Evolutionary conservation across 2,888 invertebrate species (phyloP).

Genomic region (Callosobruchus maculatus): DNA sequence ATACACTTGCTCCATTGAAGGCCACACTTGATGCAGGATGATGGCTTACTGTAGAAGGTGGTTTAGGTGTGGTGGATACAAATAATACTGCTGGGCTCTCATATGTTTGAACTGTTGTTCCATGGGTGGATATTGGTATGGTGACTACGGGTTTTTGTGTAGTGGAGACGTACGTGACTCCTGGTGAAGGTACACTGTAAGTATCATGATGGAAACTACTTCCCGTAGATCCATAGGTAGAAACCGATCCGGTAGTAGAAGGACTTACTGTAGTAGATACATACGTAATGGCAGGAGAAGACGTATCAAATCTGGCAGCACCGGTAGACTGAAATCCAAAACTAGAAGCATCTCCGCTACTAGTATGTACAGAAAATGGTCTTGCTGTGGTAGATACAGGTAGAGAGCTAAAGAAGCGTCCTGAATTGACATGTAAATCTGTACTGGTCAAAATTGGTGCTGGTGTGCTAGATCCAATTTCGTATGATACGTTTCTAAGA

Average conservation of each 20-base stretch:
- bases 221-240: background rate
- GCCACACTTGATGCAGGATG: background rate
- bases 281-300: background rate
- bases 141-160: background rate
- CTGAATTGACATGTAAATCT: background rate
- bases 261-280: background rate
- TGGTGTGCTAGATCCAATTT: constrained; percentile 1
- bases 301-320: background rate
- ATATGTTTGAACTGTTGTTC: background rate
- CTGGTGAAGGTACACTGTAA: background rate
- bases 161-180: background rate
- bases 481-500: constrained; percentile 22
- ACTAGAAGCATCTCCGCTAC: background rate
- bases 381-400: constrained; percentile 24
- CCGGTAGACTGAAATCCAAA: background rate
- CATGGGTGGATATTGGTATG: background rate
- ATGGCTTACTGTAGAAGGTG: background rate
- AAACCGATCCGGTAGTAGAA: background rate
- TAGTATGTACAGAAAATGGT: constrained; percentile 10
- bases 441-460: background rate
- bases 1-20: background rate
- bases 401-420: background rate
- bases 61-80: background rate
- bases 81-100: background rate
- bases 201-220: background rate